These are phyloP conservation scores for Acrocephalus arundinaceus DNA, from an alignment of 2,113 vertebrate species.

Conservation along the genomic window DNA sequence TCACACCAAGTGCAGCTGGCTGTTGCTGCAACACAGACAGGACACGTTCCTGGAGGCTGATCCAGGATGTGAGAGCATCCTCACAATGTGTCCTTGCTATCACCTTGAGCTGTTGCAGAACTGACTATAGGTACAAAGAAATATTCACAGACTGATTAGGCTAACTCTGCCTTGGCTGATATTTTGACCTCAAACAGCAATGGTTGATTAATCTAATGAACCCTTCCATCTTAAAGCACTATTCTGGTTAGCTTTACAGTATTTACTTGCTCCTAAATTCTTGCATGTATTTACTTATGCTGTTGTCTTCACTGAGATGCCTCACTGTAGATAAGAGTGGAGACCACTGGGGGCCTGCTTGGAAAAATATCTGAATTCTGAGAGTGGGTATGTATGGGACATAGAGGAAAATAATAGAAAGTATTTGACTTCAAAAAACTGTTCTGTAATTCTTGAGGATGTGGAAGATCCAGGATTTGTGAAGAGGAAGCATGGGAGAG, in stretches of 20 bases:
- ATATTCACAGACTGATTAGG: not conserved
- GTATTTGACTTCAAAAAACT: not conserved
- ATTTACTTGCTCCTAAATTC: not conserved
- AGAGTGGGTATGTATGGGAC: not conserved
- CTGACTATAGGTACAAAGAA: not conserved
- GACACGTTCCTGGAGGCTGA: not conserved
- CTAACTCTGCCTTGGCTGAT: not conserved
- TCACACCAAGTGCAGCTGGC: not conserved
- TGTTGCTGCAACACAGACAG: not conserved
- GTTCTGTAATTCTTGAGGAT: not conserved
- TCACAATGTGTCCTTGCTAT: not conserved
- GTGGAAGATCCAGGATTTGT: not conserved
- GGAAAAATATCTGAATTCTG: not conserved
- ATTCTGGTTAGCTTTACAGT: not conserved
- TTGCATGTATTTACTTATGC: not conserved
- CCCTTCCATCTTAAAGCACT: not conserved
- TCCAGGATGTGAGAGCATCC: not conserved
- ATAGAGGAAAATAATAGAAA: not conserved
- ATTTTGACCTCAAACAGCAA: not conserved
- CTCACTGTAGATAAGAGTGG: not conserved
- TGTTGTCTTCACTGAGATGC: not conserved
- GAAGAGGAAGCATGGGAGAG: not conserved
- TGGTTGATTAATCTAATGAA: not conserved
- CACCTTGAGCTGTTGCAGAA: not conserved
- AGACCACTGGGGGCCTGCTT: not conserved